These are phyloP conservation scores for Dicycla oo DNA, from an alignment of 2,888 invertebrate genomes.

Conservation along the genomic window DNA sequence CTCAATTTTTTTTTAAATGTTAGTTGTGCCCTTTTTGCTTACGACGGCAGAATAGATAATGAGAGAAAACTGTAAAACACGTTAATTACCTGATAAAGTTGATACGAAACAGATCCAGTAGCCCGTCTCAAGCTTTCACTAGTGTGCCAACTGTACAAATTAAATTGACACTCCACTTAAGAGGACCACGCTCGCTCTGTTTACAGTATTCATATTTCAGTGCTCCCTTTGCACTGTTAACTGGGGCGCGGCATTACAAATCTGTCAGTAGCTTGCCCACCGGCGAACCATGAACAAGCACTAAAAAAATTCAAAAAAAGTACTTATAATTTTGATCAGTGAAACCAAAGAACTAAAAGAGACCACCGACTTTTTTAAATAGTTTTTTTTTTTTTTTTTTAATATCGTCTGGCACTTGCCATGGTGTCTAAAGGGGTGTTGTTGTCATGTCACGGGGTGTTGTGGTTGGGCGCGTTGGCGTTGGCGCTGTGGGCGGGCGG, in stretches of 20 bases:
- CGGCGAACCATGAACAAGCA: conserved; percentile 74
- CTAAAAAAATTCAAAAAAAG: conserved; percentile 35
- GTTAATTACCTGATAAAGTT: conserved; percentile 49
- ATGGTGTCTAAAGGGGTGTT: conserved; percentile 79
- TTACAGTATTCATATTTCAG: conserved; percentile 84
- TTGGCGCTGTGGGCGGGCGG: conserved; percentile 83
- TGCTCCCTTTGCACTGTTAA: conserved; percentile 82
- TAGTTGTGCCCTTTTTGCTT: too few relatives aligned
- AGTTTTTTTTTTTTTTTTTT: conserved; percentile 29
- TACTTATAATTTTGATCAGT: conserved; percentile 51
- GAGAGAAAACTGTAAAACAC: conserved; percentile 22
- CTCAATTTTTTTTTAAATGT: too few relatives aligned
- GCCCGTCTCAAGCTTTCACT: conserved; percentile 70
- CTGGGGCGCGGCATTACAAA: conserved; percentile 76
- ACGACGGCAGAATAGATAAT: too few relatives aligned
- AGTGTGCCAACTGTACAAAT: conserved; percentile 77
- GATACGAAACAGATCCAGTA: conserved; percentile 37
- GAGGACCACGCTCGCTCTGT: conserved; percentile 78
- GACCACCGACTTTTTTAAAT: conserved; percentile 10
- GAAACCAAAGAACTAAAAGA: conserved; percentile 38
- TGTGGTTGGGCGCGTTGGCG: conserved; percentile 76
- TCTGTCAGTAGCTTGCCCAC: conserved; percentile 78
- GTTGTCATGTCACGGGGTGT: conserved; percentile 79
- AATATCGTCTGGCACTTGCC: conserved; percentile 46
- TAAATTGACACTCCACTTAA: conserved; percentile 83